Percentiles rank a stretch among this genome's conserved stretches.
Conservation (phyloP, 64 coral and sea anemone genomes). For the Trachythela sp. region DNA sequence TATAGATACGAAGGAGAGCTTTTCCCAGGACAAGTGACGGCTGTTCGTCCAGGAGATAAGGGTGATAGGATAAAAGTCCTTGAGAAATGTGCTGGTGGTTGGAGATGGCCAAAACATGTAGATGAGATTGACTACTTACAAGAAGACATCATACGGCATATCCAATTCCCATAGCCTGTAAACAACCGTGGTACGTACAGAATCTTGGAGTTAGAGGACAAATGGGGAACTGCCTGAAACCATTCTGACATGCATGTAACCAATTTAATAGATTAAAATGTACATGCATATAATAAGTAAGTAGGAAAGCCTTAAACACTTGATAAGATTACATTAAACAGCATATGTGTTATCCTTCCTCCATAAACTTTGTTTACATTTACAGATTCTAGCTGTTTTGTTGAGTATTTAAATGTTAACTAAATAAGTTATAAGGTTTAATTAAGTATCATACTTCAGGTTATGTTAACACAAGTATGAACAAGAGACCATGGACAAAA, state of each 20-base stretch:
- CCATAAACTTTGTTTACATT: not conserved
- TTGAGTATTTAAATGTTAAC: not conserved
- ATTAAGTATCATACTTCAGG: conserved; percentile 18
- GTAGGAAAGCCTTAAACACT: too few relatives aligned
- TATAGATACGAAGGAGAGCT: conserved; percentile 60
- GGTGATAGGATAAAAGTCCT: conserved; percentile 58
- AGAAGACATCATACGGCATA: conserved; percentile 55
- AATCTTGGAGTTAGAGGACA: conserved; percentile 43
- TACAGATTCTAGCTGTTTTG: not conserved
- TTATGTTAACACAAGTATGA: conserved; percentile 29
- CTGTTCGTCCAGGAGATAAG: conserved; percentile 37
- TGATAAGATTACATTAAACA: too few relatives aligned
- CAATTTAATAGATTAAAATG: conserved; percentile 14
- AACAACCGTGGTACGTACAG: conserved; percentile 31
- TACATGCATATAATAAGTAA: not conserved
- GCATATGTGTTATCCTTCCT: too few relatives aligned
- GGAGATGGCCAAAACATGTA: conserved; percentile 56
- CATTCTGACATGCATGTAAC: conserved; percentile 20
- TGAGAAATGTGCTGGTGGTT: conserved; percentile 64
- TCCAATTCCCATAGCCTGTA: conserved; percentile 52
- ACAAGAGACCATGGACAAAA: conserved; percentile 33
- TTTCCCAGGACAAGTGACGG: conserved; percentile 63
- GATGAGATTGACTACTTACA: conserved; percentile 51
- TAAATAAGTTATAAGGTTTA: conserved; percentile 25
- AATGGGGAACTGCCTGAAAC: conserved; percentile 36